A percentile compares a stretch with the other conserved stretches of the same genome.
Evolutionary conservation across 2,113 vertebrate species (phyloP).

Genomic region (Dascyllus trimaculatus): DNA sequence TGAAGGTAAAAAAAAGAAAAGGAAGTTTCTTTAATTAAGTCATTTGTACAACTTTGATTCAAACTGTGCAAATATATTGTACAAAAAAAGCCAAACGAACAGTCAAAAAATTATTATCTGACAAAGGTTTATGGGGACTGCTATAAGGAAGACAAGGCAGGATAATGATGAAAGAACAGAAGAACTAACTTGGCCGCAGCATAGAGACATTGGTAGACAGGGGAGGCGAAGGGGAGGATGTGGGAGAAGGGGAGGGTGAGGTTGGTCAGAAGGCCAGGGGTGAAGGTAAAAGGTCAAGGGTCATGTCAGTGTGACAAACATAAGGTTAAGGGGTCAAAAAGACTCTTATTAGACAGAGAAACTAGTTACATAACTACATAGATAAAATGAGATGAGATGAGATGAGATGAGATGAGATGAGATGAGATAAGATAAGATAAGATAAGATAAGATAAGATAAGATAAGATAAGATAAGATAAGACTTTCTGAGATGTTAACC

Average conservation of each 20-base stretch:
- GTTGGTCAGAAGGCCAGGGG: conserved; percentile 46
- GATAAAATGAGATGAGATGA: background rate
- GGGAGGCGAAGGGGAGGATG: background rate
- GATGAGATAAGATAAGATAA: background rate
- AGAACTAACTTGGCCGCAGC: conserved; percentile 10
- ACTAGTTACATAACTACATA: background rate
- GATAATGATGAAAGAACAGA: conserved; percentile 2
- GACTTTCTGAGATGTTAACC: conserved; percentile 72
- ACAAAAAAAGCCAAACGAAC: no score
- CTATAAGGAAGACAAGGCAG: background rate
- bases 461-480: background rate
- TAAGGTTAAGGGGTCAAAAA: conserved; percentile 60
- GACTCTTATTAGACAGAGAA: conserved; percentile 58
- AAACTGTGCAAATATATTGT: background rate
- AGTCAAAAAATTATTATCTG: background rate
- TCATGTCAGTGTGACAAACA: conserved; percentile 60
- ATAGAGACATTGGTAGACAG: background rate
- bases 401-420: background rate
- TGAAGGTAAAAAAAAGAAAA: background rate
- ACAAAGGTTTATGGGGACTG: background rate
- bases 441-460: background rate
- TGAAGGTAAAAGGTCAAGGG: conserved; percentile 61
- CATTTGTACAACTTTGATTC: background rate
- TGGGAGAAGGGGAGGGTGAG: conserved; percentile 19
- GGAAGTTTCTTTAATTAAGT: background rate